Evolutionary conservation across 2,113 vertebrate species (phyloP).

Genomic region (Trogon melanurus): DNA sequence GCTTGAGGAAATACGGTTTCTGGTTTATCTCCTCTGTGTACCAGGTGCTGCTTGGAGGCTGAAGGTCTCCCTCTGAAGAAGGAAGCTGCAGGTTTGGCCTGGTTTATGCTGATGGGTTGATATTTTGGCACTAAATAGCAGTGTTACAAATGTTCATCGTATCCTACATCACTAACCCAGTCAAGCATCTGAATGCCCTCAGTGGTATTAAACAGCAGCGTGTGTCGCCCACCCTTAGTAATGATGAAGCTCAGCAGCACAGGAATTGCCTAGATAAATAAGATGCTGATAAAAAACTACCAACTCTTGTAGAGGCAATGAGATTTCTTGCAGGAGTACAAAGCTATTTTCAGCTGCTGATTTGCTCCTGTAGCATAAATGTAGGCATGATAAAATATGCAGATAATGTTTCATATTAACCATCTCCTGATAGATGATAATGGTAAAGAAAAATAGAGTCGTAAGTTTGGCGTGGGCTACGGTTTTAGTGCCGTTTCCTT

Average conservation of each 20-base stretch:
- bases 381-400: not conserved
- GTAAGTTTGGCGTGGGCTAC: not conserved
- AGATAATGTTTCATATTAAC: conserved; percentile 16
- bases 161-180: not conserved
- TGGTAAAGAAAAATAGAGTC: not conserved
- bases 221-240: not conserved
- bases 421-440: conserved; percentile 35
- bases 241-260: not conserved
- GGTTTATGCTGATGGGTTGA: not conserved
- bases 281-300: conserved; percentile 1
- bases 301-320: not conserved
- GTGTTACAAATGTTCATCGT: not conserved
- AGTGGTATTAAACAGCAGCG: not conserved
- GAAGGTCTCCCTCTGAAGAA: not conserved
- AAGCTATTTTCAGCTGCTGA: not conserved
- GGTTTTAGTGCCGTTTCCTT: not conserved
- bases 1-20: not conserved
- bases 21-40: not conserved
- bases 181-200: not conserved
- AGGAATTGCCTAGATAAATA: conserved; percentile 17
- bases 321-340: not conserved
- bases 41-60: not conserved
- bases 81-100: not conserved
- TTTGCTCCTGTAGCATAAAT: not conserved
- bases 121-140: not conserved